phyloP scores from a whole-genome alignment of 1,140 invertebrate species.

The Bombus picipes region DNA sequence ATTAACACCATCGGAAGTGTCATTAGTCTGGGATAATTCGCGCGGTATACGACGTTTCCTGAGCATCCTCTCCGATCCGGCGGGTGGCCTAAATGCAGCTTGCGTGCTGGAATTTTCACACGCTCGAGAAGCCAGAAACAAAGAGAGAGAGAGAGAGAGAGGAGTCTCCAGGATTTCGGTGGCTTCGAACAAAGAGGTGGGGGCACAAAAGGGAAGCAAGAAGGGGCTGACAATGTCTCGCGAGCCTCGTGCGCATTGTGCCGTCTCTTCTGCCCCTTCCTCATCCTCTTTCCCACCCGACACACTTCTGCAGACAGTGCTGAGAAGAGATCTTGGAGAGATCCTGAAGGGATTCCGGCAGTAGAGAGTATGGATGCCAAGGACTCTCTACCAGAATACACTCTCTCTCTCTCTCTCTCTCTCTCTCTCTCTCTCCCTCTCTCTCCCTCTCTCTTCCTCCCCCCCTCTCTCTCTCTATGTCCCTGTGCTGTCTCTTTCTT shows the following conservation, averaged over 20 bases:
- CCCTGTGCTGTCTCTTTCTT: conserved; percentile 32
- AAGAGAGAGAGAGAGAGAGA: conserved; percentile 33
- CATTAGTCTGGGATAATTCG: conserved; percentile 61
- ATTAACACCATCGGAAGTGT: conserved; percentile 39
- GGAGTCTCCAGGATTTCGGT: conserved; percentile 59
- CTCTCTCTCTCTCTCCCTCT: conserved; percentile 31
- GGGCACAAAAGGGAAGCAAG: conserved; percentile 35
- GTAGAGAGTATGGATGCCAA: conserved; percentile 57
- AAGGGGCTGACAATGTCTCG: conserved; percentile 66
- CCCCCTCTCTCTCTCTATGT: conserved; percentile 33
- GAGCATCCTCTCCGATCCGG: conserved; percentile 58
- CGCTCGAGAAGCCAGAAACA: conserved; percentile 67
- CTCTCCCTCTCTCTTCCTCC: conserved; percentile 14
- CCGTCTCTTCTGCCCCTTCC: conserved; percentile 44
- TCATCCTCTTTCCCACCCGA: conserved; percentile 12
- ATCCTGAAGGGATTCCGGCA: conserved; percentile 64
- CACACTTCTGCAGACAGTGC: conserved; percentile 59
- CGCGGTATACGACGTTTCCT: conserved; percentile 55
- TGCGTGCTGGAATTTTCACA: conserved; percentile 64
- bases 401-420: conserved; percentile 31
- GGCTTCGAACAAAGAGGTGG: conserved; percentile 42
- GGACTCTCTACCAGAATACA: conserved; percentile 52
- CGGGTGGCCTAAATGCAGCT: conserved; percentile 51
- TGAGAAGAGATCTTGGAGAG: conserved; percentile 67
- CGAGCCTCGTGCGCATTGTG: conserved; percentile 68